Evolutionary conservation across 1,140 invertebrate species (phyloP).

Genomic region (Stegodyphus dumicola): DNA sequence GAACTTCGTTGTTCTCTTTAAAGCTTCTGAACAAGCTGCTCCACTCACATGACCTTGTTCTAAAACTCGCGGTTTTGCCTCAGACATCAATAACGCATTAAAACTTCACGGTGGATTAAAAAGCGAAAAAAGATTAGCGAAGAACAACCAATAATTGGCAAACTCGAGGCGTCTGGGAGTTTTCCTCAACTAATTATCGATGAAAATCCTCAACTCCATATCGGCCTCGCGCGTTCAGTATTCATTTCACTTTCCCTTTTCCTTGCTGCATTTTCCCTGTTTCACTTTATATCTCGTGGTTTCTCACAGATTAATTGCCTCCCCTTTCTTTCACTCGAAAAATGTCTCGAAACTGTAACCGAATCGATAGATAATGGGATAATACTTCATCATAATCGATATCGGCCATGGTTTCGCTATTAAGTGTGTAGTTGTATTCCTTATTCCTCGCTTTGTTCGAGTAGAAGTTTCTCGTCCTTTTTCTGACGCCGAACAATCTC

Average conservation of each 20-base stretch:
- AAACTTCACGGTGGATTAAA: constrained; percentile 27
- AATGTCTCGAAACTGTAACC: constrained; percentile 51
- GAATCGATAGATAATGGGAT: constrained; percentile 56
- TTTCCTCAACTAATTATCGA: constrained; percentile 49
- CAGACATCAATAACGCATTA: constrained; percentile 50
- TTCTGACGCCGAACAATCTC: background rate
- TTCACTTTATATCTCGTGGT: constrained; percentile 13
- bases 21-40: background rate
- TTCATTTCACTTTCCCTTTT: constrained; percentile 39
- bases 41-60: background rate
- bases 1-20: background rate
- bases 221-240: constrained; percentile 9
- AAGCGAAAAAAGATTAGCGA: background rate
- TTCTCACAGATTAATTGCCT: constrained; percentile 38
- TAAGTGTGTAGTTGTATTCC: constrained; percentile 17
- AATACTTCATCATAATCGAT: constrained; percentile 55
- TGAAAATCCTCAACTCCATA: constrained; percentile 42
- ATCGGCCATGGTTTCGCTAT: constrained; percentile 34
- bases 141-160: constrained; percentile 50
- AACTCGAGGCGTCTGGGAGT: constrained; percentile 19
- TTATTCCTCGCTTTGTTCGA: constrained; percentile 11
- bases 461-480: constrained; percentile 1
- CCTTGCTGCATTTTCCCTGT: background rate
- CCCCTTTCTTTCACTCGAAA: constrained; percentile 17
- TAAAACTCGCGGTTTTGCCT: background rate